phyloP scores from a whole-genome alignment of 2,113 vertebrate genomes.

The Neogale vison region DNA sequence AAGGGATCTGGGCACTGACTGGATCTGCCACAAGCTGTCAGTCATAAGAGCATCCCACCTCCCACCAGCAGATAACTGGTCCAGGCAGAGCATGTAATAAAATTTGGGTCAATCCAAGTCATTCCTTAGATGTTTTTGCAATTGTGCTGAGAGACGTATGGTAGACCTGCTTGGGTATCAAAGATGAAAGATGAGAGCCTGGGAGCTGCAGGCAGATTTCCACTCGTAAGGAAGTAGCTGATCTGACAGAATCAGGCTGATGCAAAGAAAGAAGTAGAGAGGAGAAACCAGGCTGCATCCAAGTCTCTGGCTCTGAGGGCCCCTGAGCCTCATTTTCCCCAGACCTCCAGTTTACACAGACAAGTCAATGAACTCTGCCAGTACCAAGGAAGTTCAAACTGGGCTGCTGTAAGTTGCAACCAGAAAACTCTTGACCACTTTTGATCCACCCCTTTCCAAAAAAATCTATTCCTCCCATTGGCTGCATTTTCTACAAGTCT shows the following conservation, averaged over 20 bases:
- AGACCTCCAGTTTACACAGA: neutral
- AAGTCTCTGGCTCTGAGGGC: neutral
- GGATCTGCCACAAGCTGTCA: neutral
- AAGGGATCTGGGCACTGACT: neutral
- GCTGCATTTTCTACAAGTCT: neutral
- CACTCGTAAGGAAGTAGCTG: neutral
- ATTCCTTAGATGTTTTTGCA: neutral
- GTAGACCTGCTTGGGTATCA: neutral
- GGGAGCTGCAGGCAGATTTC: neutral
- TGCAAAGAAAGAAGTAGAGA: neutral
- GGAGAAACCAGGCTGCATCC: neutral
- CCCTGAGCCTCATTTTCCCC: neutral
- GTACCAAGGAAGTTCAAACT: neutral
- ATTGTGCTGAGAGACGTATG: neutral
- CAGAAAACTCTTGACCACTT: slow-evolving; percentile 11
- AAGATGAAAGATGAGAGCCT: neutral
- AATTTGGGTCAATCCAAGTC: neutral
- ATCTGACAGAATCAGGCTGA: neutral
- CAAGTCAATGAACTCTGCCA: neutral
- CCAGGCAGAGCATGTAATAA: neutral
- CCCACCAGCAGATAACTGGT: neutral
- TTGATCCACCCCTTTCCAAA: neutral
- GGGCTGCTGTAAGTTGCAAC: neutral
- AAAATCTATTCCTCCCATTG: neutral
- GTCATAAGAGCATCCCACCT: neutral